These are phyloP conservation scores for Nycticorax nycticorax DNA, from an alignment of 2,113 vertebrate genomes.

Conservation along the genomic window DNA sequence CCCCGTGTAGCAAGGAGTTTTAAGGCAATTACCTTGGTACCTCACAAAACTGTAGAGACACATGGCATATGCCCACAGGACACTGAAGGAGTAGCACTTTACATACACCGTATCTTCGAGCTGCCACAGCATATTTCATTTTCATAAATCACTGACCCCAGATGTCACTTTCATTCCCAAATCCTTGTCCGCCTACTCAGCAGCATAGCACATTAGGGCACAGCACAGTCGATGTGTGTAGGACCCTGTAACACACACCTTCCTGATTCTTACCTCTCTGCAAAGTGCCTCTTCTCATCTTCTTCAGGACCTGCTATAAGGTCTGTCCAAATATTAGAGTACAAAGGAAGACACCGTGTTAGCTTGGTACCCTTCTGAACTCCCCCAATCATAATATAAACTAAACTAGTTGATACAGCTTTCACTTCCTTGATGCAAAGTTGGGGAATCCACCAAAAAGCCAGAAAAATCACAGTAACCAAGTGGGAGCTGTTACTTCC, in stretches of 20 bases:
- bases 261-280: not conserved
- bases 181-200: not conserved
- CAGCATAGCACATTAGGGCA: not conserved
- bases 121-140: conserved; percentile 10
- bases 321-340: not conserved
- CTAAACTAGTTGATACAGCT: not conserved
- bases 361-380: not conserved
- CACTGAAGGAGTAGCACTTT: not conserved
- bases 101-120: not conserved
- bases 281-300: not conserved
- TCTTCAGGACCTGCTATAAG: not conserved
- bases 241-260: not conserved
- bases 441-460: not conserved
- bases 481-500: not conserved
- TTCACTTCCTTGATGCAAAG: not conserved
- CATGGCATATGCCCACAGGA: not conserved
- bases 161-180: not conserved
- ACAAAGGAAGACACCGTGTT: not conserved
- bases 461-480: not conserved
- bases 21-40: conserved; percentile 23
- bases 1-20: not conserved
- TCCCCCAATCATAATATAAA: not conserved
- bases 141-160: conserved; percentile 17
- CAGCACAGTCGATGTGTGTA: not conserved
- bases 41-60: not conserved